phyloP scores from a whole-genome alignment of 2,113 vertebrate genomes.

The Bufo gargarizans region DNA sequence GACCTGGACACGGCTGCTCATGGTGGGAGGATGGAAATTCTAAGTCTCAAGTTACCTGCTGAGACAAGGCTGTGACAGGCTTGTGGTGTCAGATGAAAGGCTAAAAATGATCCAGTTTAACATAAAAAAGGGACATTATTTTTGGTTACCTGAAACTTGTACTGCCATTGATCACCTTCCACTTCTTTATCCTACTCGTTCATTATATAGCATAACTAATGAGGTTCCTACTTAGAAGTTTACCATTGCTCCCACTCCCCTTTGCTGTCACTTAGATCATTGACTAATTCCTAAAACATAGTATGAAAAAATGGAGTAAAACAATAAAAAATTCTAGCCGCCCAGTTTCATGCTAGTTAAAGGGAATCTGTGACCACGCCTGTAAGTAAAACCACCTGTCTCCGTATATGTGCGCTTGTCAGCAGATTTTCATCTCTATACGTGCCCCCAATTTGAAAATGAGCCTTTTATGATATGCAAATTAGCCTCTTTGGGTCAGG shows the following conservation, averaged over 20 bases:
- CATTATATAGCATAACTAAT: neutral
- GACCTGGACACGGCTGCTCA: conserved; percentile 6
- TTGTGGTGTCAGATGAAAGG: conserved; percentile 27
- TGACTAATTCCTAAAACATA: neutral
- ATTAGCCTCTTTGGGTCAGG: too few relatives aligned
- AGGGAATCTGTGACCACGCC: too few relatives aligned
- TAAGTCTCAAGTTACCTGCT: conserved; percentile 44
- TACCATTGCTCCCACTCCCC: too few relatives aligned
- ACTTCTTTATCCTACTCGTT: neutral
- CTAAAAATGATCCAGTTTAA: conserved; percentile 42
- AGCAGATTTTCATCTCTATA: too few relatives aligned
- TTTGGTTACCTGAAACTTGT: conserved; percentile 28
- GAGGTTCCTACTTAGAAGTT: neutral
- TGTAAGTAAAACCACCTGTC: too few relatives aligned
- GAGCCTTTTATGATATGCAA: too few relatives aligned
- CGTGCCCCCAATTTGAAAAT: too few relatives aligned
- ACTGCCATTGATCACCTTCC: neutral
- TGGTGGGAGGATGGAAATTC: conserved; percentile 1
- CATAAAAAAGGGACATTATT: conserved; percentile 36
- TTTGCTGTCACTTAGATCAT: neutral
- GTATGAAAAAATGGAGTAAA: neutral
- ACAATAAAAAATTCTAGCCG: neutral
- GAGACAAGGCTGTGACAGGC: conserved; percentile 12
- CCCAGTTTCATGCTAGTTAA: too few relatives aligned
- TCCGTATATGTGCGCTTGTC: too few relatives aligned